A percentile compares a stretch with the other conserved stretches of the same genome.
These are phyloP conservation scores for Drosophila ogumai DNA, from an alignment of 1,140 invertebrate species.

Conservation along the genomic window DNA sequence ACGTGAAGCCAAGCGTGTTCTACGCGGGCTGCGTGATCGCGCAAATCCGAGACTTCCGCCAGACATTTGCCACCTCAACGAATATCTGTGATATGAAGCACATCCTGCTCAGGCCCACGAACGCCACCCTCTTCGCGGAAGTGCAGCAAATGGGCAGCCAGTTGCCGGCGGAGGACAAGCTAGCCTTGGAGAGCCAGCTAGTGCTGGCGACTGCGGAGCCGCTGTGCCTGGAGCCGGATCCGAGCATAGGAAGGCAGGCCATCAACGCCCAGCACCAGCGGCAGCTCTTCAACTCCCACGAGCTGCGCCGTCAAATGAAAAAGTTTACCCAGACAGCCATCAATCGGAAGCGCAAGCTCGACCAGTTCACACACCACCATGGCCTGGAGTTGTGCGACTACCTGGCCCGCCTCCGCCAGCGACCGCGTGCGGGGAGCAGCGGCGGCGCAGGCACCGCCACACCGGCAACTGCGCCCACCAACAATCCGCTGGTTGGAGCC, in stretches of 20 bases:
- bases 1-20: constrained; percentile 89
- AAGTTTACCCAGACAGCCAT: constrained; percentile 92
- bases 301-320: constrained; percentile 90
- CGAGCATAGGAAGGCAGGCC: constrained; percentile 90
- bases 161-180: constrained; percentile 89
- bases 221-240: constrained; percentile 94
- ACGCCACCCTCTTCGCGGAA: constrained; percentile 88
- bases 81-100: constrained; percentile 91
- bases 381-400: constrained; percentile 91
- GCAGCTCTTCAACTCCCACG: constrained; percentile 90
- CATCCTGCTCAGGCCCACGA: constrained; percentile 94
- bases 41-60: constrained; percentile 95
- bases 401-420: constrained; percentile 81
- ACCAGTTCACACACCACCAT: constrained; percentile 92
- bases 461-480: constrained; percentile 76
- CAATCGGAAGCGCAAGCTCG: constrained; percentile 94
- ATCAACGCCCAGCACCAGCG: constrained; percentile 91
- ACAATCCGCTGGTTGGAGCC: constrained; percentile 77
- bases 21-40: constrained; percentile 96
- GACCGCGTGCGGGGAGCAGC: constrained; percentile 66
- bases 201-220: constrained; percentile 93
- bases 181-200: constrained; percentile 92
- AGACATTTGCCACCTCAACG: constrained; percentile 89
- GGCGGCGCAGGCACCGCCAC: constrained; percentile 75
- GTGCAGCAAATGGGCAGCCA: constrained; percentile 74